phyloP scores from a whole-genome alignment of 2,888 invertebrate genomes.

The Aphrophora alni region DNA sequence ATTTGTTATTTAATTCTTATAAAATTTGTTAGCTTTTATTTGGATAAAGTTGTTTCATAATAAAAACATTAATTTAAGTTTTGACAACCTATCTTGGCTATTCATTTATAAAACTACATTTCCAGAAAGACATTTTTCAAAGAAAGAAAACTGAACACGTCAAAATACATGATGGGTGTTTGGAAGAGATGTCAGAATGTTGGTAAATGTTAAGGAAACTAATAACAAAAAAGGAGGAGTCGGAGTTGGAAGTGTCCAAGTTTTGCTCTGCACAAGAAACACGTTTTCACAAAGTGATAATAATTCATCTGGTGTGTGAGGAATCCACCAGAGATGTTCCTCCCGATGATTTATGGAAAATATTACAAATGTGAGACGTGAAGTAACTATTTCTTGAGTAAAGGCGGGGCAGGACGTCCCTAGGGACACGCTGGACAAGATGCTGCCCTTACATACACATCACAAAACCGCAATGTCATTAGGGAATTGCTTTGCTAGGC shows the following conservation, averaged over 20 bases:
- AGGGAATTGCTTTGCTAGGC: slow-evolving; percentile 37
- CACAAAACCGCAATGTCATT: slow-evolving; percentile 38
- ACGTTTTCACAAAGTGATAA: slow-evolving; percentile 24
- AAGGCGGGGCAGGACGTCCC: slow-evolving; percentile 6
- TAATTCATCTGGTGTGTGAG: slow-evolving; percentile 32
- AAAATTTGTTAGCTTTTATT: no score
- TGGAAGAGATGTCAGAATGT: background rate
- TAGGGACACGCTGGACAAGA: slow-evolving; percentile 16
- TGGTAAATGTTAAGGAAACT: background rate
- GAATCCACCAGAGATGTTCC: slow-evolving; percentile 30
- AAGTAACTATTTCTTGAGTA: slow-evolving; percentile 39
- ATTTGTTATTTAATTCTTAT: no score
- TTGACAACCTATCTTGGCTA: no score
- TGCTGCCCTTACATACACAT: slow-evolving; percentile 31
- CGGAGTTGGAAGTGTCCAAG: background rate
- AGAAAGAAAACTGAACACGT: background rate
- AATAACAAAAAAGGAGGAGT: background rate
- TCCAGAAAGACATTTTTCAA: background rate
- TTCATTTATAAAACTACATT: background rate
- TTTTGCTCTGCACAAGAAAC: background rate
- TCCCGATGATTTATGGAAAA: slow-evolving; percentile 62
- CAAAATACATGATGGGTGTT: background rate
- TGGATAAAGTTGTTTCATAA: no score
- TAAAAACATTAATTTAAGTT: no score
- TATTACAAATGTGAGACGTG: slow-evolving; percentile 55